Evolutionary conservation across 1,140 invertebrate genomes (phyloP).

Genomic region (Caerostris darwini): DNA sequence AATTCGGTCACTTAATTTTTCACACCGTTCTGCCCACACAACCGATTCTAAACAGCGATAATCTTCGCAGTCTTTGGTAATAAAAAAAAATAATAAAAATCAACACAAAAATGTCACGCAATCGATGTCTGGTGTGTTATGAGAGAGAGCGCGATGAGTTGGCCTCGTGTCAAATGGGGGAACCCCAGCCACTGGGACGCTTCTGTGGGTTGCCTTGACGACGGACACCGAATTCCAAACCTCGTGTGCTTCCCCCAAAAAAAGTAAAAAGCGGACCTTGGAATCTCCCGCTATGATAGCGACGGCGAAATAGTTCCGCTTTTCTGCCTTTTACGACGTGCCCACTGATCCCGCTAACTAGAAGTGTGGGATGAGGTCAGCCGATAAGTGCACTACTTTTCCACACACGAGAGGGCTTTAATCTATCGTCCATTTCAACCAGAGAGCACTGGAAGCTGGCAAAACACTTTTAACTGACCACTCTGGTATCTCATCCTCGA

Average conservation of each 20-base stretch:
- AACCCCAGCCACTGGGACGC: constrained; percentile 41
- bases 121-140: neutral
- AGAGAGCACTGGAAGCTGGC: neutral
- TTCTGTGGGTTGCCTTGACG: constrained; percentile 45
- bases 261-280: neutral
- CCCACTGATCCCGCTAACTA: neutral
- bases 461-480: neutral
- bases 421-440: neutral
- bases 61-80: neutral
- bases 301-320: constrained; percentile 44
- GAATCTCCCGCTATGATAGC: neutral
- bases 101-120: neutral
- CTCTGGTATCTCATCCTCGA: too few relatives aligned
- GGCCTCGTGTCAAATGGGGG: constrained; percentile 57
- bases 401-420: neutral
- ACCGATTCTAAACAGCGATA: neutral
- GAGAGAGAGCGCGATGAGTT: neutral
- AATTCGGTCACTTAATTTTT: neutral
- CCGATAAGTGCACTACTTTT: neutral
- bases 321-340: constrained; percentile 7
- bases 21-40: neutral
- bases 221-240: constrained; percentile 22
- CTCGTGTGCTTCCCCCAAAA: neutral
- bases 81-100: neutral
- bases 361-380: neutral